Conservation (phyloP, 2,797 vertebrate genomes). For the Pogoniulus pusillus region DNA sequence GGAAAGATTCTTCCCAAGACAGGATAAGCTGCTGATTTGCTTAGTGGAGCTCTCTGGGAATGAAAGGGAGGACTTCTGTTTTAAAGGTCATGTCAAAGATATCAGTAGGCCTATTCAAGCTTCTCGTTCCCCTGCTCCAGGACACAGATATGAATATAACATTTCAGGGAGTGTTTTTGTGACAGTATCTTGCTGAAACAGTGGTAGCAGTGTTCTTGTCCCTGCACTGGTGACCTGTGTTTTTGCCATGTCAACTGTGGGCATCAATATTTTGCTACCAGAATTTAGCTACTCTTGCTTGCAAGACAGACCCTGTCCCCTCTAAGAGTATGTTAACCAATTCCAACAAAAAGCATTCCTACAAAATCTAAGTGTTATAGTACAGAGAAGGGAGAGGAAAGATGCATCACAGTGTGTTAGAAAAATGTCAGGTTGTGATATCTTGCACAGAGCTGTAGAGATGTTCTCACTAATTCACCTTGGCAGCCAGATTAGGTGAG, state of each 20-base stretch:
- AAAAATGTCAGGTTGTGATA: conserved; percentile 54
- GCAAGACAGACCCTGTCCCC: not conserved
- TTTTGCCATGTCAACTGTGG: not conserved
- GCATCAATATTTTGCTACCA: conserved; percentile 1
- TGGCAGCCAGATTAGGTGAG: conserved; percentile 51
- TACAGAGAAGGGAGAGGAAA: conserved; percentile 25
- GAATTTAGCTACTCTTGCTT: not conserved
- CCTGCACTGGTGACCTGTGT: not conserved
- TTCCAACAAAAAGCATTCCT: conserved; percentile 35
- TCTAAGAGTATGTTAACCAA: conserved; percentile 7
- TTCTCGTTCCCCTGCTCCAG: not conserved
- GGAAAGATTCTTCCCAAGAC: not conserved
- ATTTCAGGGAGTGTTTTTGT: not conserved
- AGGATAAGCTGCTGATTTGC: not conserved
- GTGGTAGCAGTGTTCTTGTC: not conserved
- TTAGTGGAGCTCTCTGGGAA: not conserved
- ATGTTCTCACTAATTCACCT: conserved; percentile 66
- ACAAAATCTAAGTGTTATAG: conserved; percentile 22
- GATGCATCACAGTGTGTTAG: conserved; percentile 30
- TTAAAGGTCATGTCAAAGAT: not conserved
- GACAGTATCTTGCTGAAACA: not conserved
- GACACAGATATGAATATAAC: not conserved
- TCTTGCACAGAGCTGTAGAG: conserved; percentile 35
- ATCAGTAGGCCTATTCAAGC: not conserved
- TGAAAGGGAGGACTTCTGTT: not conserved